Base-by-base conservation (phyloP, 2,113 vertebrate genomes). In the Crotalus helleri region DNA sequence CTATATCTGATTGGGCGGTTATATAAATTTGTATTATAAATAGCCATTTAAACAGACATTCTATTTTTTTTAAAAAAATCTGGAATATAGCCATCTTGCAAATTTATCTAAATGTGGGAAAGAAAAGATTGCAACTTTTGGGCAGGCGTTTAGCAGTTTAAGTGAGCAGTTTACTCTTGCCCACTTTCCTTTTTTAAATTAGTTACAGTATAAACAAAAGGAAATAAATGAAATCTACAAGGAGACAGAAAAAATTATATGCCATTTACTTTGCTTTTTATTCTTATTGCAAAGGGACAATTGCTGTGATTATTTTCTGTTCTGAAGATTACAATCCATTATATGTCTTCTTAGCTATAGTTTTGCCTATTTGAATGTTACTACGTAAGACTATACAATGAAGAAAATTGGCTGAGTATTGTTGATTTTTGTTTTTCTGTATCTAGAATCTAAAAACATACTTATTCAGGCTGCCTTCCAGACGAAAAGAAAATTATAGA, bases 371-470 rank as follows among this genome's bases (percentile, higher is more conserved):
- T 6, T 92, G 23, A 92, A 88, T 53, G 46, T 87, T 33, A 86
- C 6, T 33, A n/a, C 12, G 0, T 85, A 85, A 26, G 17, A 86
- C 69, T 23, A 29, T 51, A 61, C 46, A 39, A 11, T 13, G 17
- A 33, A 19, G 53, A 54, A 87, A 12, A 64, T 64, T 55, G 87
- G 7, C 51, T 74, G 93, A 91, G 26, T 55, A 53, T 53, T 92
- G 23, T 69, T 90, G 13, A 26, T 69, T 91, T 93, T 5, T 49
- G 58, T 3, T 74, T 74, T 57, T 91, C 24, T 81, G 1, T 19
- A 44, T 29, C 21, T 51, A 93, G 33, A 90, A 92, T 88, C 39
- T n/a, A 64, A 96, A 94, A 92, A 46, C 1, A 93, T 93, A 90
- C 92, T 81, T 1, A 39, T 91, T 12, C 93, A 3, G 87, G 64